Base-by-base conservation (phyloP, 2,113 vertebrate species). In the Dryoscopus gambensis region DNA sequence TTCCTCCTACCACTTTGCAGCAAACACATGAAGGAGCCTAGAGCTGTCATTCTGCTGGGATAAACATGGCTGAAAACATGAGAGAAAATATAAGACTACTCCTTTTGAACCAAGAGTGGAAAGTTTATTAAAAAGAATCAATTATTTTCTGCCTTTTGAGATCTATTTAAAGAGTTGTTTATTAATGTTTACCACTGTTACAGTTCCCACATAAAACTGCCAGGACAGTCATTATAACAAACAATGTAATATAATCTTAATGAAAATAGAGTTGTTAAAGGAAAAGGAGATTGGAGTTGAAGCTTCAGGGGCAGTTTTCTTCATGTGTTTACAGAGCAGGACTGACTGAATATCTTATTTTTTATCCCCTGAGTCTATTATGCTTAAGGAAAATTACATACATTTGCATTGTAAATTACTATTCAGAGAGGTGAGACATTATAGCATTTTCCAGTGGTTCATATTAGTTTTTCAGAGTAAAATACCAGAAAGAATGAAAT, bases 341-440 rank as follows among this genome's bases (percentile, higher is more conserved):
- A 70, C 25, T 62, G 15, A 62, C n/a, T 44, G 13, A 7, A 65
- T 20, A 53, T 2, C 16, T 70, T 68, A 13, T 11, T 63, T 65
- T 25, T 10, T 27, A 6, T 0, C 2, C 3, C 15, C 11, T 1
- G 4, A 59, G 14, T 59, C 49, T 53, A 52, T 30, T 44, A 49
- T 42, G 17, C 30, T 24, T 64, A 69, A 73, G n/a, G 46, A 84
- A 91, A 93, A 70, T 74, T 60, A 37, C 14, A 24, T 80, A 28
- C 50, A 49, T 77, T 87, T 74, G 22, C 37, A 70, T n/a, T 62
- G 6, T 30, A 85, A 82, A 84, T 74, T 59, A 49, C 47, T 59
- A 15, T 57, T 87, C 39, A 21, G 8, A 62, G 15, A 84, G 6
- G 17, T 49, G 50, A 91, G 27, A 53, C 3, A 6, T 18, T 63